Evolutionary conservation across 2,888 invertebrate genomes (phyloP), one percentile per base, ranked within the genome.

Genomic region (Mythimna albipuncta): DNA sequence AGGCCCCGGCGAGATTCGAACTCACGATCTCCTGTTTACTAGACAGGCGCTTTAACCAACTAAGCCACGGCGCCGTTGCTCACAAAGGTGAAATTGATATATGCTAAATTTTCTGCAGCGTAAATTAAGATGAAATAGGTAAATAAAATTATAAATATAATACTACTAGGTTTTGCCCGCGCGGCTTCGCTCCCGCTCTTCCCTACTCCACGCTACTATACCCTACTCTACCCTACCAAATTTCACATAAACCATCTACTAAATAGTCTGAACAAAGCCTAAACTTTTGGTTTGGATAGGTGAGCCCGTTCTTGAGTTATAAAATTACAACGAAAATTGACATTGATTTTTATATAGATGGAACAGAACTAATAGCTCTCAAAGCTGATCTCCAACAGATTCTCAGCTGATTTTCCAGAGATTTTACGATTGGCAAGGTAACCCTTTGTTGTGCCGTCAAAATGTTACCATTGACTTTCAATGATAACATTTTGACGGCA

Each of bases 1-100:
- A 97, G 97, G 97, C 97, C 96, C 97, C 97, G 97, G 94, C 96
- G 97, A 97, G 97, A 97, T 97, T 97, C 97, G 97, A 97, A 97
- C 97, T 97, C 97, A 94, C 95, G 97, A 97, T 97, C 95, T 95
- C 94, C 94, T 95, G 94, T 95, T 94, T 95, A 95, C 94, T 94
- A 94, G 94, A 95, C 95, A 95, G 95, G 94, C 94, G 95, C 94
- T 94, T 94, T 94, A 94, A 94, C 94, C 94, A 94, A 94, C 93
- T 94, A 93, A 94, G 95, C 95, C 94, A 94, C 94, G 94, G 94
- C 93, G 94, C 94, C 93, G 54, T 64, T 97, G 97, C 97, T 97
- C 97, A 97, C 97, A 97, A 97, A 97, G 97, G 97, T 97, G 97
- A 97, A 97, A 97, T 96, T 96, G 96, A 97, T 97, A 44, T 35